These are phyloP conservation scores for Capitulum mitella DNA, from an alignment of 2,888 invertebrate species.

Conservation along the genomic window DNA sequence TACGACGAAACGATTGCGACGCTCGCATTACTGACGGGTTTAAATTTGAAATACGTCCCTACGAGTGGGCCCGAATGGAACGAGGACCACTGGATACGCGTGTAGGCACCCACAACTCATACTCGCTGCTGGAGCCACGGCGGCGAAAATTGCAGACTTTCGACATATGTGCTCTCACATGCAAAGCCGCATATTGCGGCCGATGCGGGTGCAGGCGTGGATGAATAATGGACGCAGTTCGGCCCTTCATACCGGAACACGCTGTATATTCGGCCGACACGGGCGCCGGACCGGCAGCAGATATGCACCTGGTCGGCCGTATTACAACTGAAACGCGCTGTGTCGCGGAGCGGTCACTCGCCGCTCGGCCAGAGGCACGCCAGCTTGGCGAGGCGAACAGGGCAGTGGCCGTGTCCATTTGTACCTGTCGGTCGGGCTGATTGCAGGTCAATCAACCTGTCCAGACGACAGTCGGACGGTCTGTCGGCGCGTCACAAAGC, in stretches of 20 bases:
- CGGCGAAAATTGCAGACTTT: background rate
- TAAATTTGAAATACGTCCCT: background rate
- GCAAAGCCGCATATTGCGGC: slow-evolving; percentile 5
- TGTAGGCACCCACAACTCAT: background rate
- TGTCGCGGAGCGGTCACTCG: no score
- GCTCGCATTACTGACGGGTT: background rate
- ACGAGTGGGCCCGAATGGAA: background rate
- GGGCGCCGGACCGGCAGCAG: background rate
- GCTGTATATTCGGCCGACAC: background rate
- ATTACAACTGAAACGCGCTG: background rate
- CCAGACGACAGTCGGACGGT: background rate
- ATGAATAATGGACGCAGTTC: background rate
- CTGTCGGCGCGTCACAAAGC: no score
- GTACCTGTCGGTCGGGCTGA: background rate
- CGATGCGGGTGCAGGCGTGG: background rate
- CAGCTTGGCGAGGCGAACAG: background rate
- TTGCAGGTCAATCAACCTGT: background rate
- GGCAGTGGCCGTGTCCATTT: background rate
- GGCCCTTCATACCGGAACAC: background rate
- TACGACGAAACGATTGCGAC: background rate
- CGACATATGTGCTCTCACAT: slow-evolving; percentile 12
- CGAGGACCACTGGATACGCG: background rate
- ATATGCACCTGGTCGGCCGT: background rate
- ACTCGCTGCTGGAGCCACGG: background rate
- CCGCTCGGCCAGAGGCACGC: background rate